These are phyloP conservation scores for Carassius auratus DNA, from an alignment of 2,113 vertebrate genomes.

Conservation along the genomic window DNA sequence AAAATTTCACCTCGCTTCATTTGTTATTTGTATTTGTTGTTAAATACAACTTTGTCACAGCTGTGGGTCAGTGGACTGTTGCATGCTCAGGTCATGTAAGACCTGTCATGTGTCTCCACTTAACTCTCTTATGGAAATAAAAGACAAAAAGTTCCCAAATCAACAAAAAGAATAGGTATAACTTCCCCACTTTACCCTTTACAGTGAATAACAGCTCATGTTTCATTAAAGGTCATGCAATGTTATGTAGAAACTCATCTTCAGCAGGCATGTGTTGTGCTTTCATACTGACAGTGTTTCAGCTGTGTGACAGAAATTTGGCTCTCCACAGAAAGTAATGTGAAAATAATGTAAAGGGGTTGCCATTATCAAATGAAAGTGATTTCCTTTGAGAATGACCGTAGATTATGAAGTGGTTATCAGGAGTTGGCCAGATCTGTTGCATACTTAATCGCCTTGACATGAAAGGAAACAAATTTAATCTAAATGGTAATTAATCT, in stretches of 20 bases:
- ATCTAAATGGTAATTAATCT: neutral
- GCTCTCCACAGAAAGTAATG: neutral
- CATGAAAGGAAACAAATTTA: constrained; percentile 1
- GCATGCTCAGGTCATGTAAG: neutral
- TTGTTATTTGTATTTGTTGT: no score
- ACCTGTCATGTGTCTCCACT: no score
- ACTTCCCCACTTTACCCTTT: no score
- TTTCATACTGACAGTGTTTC: no score
- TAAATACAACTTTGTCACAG: no score
- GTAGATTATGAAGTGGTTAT: neutral
- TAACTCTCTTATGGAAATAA: no score
- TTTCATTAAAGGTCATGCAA: no score
- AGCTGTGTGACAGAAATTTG: neutral
- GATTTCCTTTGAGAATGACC: neutral
- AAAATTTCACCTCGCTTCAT: neutral
- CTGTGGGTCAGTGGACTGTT: neutral
- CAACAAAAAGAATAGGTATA: no score
- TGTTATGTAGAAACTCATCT: no score
- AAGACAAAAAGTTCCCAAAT: no score
- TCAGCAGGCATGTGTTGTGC: no score
- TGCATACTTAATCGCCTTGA: neutral
- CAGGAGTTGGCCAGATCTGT: neutral
- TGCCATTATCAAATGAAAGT: neutral
- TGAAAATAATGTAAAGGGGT: neutral
- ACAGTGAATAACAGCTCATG: no score